Evolutionary conservation across 2,888 invertebrate genomes (phyloP).

Genomic region (Linnaemya tessellans): DNA sequence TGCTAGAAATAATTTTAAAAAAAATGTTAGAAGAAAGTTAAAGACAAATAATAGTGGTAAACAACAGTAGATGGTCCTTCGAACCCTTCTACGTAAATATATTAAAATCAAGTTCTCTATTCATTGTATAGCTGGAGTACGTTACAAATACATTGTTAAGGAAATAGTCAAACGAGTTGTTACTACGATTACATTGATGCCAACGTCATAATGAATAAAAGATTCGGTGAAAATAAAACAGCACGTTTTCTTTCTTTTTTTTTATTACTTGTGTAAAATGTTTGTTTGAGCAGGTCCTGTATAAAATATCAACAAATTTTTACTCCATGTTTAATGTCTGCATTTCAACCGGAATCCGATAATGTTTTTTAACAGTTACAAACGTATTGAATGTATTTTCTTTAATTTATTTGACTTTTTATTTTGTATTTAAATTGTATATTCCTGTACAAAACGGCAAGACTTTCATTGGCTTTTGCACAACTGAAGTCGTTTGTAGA

Average conservation of each 20-base stretch:
- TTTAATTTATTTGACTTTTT: background rate
- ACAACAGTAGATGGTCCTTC: background rate
- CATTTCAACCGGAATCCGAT: slow-evolving; percentile 49
- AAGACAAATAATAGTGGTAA: no score
- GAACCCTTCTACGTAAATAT: background rate
- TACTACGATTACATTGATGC: background rate
- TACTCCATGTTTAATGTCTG: slow-evolving; percentile 1
- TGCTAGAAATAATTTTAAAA: no score
- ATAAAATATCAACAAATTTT: no score
- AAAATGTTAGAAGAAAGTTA: no score
- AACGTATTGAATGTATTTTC: slow-evolving; percentile 8
- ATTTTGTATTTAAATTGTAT: background rate
- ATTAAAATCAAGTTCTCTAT: background rate
- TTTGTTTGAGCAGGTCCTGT: background rate
- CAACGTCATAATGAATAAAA: background rate
- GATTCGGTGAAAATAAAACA: background rate
- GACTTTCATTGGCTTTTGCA: background rate
- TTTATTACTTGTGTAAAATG: background rate
- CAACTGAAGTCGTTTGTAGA: background rate
- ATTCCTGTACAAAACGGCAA: background rate
- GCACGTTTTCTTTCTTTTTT: background rate
- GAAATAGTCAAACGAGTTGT: background rate
- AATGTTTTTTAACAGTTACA: slow-evolving; percentile 52
- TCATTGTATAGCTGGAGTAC: no score
- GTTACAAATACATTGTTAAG: background rate